Conservation (phyloP, 2,888 invertebrate genomes). For the Epinotia bilunana region DNA sequence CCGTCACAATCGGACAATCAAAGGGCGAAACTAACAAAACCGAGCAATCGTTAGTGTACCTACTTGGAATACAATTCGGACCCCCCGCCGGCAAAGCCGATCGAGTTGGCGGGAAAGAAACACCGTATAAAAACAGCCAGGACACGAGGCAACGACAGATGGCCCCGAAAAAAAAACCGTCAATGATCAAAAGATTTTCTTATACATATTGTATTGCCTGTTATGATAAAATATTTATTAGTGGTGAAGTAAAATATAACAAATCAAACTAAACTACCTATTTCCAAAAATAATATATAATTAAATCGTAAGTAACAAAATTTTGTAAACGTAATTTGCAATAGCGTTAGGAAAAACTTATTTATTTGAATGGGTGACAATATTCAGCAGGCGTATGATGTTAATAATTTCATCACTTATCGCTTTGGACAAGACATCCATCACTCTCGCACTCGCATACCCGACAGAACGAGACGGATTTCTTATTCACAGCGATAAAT, state of each 20-base stretch:
- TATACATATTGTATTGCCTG: conserved; percentile 57
- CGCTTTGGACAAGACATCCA: too few species aligned
- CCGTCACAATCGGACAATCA: conserved; percentile 79
- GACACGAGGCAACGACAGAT: conserved; percentile 80
- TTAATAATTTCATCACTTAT: too few species aligned
- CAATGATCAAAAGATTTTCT: conserved; percentile 67
- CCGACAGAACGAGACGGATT: too few species aligned
- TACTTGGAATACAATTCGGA: conserved; percentile 61
- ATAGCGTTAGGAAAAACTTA: too few species aligned
- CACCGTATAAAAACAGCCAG: conserved; percentile 60
- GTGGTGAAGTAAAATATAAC: background rate
- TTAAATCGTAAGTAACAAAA: too few species aligned
- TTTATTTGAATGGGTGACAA: too few species aligned
- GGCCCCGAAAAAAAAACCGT: conserved; percentile 64
- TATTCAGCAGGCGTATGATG: too few species aligned
- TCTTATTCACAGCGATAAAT: too few species aligned
- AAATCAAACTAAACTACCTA: background rate
- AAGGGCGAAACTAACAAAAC: conserved; percentile 71
- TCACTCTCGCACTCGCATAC: too few species aligned
- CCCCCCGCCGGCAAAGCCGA: conserved; percentile 79
- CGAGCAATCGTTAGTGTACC: conserved; percentile 71
- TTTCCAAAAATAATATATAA: background rate
- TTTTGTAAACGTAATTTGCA: too few species aligned
- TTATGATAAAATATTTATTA: conserved; percentile 30
- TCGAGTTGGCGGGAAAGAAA: conserved; percentile 70